Evolutionary conservation across 1,140 invertebrate species (phyloP).

Genomic region (Leptoteleia sp.): DNA sequence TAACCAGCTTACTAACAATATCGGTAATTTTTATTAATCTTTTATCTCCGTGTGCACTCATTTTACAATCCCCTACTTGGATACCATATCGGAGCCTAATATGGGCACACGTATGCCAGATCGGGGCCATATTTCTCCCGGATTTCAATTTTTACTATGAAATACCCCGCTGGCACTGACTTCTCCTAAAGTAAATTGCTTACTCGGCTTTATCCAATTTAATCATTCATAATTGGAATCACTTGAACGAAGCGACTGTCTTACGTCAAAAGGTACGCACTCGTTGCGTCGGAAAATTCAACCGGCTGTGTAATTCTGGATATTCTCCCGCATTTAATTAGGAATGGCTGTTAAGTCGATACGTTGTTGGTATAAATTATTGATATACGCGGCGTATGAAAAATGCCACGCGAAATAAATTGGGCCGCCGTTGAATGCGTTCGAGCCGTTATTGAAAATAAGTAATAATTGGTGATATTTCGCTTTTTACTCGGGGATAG

Average conservation of each 20-base stretch:
- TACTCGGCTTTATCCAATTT: conserved; percentile 45
- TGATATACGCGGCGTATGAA: conserved; percentile 23
- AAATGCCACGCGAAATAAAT: conserved; percentile 44
- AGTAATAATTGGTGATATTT: conserved; percentile 49
- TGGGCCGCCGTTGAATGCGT: conserved; percentile 34
- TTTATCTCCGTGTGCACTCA: no score
- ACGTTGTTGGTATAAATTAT: conserved; percentile 52
- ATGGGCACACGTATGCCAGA: no score
- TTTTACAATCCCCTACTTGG: no score
- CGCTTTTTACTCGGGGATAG: conserved; percentile 13
- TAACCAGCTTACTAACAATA: no score
- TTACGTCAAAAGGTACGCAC: conserved; percentile 39
- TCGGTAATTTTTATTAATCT: no score
- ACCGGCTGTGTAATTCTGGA: conserved; percentile 40
- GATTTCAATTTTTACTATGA: no score
- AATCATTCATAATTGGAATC: conserved; percentile 50
- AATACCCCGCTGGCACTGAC: conserved; percentile 23
- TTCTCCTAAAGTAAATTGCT: conserved; percentile 26
- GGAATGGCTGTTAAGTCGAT: conserved; percentile 29
- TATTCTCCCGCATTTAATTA: conserved; percentile 38
- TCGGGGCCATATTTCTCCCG: no score
- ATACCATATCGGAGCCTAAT: no score
- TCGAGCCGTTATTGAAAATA: conserved; percentile 43
- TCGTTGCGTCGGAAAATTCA: conserved; percentile 35
- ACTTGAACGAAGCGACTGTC: conserved; percentile 32